Conservation (phyloP, 2,113 vertebrate genomes). For the Laterallus jamaicensis region DNA sequence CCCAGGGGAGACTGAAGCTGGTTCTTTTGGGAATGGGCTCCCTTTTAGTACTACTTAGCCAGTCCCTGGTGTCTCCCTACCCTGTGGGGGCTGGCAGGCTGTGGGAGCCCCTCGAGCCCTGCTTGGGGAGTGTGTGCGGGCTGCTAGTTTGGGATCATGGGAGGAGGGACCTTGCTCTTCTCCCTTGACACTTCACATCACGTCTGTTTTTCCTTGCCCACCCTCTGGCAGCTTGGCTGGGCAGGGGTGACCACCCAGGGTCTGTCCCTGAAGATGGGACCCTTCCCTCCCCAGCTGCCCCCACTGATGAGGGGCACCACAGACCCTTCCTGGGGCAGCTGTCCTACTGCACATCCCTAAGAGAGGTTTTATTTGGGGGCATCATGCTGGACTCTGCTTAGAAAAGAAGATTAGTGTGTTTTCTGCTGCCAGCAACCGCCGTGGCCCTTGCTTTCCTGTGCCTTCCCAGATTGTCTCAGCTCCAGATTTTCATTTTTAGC, state of each 20-base stretch:
- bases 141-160: background rate
- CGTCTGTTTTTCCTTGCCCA: rapidly evolving
- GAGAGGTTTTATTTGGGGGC: background rate
- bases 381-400: background rate
- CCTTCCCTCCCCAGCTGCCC: background rate
- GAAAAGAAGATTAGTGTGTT: background rate
- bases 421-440: background rate
- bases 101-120: background rate
- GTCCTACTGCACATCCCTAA: background rate
- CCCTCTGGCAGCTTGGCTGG: background rate
- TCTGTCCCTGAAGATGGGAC: background rate
- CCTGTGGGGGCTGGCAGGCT: background rate
- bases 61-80: background rate
- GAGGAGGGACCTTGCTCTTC: background rate
- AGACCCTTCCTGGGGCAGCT: background rate
- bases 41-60: rapidly evolving
- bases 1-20: background rate
- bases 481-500: constrained; percentile 58
- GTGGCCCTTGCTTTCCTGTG: background rate
- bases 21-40: background rate
- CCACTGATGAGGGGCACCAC: background rate
- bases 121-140: rapidly evolving
- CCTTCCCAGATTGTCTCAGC: constrained; percentile 30
- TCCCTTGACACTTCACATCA: background rate
- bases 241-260: background rate